phyloP scores from a whole-genome alignment of 2,113 vertebrate genomes.

The Chaetorhynchus papuensis region DNA sequence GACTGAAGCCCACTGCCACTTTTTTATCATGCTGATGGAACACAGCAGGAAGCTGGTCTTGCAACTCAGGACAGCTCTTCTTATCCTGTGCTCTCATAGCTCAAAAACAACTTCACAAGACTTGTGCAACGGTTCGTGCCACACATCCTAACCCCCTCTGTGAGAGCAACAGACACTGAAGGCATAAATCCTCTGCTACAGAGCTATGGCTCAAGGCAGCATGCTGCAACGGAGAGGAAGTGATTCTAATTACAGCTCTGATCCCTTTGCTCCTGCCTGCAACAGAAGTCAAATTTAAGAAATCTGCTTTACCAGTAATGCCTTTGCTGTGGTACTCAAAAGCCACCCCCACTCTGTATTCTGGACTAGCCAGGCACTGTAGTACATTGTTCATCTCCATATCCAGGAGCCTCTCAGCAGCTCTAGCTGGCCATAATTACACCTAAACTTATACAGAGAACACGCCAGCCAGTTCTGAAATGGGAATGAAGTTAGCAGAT shows the following conservation, averaged over 20 bases:
- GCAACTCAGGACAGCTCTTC: neutral
- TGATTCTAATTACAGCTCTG: neutral
- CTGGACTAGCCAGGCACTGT: neutral
- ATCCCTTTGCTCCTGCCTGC: neutral
- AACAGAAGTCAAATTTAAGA: neutral
- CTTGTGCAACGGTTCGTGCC: neutral
- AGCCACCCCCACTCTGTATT: neutral
- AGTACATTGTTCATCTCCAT: neutral
- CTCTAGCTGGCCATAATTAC: neutral
- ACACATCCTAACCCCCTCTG: neutral
- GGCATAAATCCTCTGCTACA: neutral
- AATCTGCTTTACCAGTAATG: neutral
- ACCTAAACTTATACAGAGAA: neutral
- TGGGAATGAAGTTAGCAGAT: neutral
- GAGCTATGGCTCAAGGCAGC: neutral
- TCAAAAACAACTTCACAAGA: neutral
- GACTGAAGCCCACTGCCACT: neutral
- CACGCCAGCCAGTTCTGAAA: neutral
- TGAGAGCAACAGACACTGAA: neutral
- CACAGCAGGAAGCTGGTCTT: accelerated
- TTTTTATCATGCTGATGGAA: neutral
- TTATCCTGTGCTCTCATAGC: neutral
- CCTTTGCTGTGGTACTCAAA: neutral
- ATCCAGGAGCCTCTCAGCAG: neutral
- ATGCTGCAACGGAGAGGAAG: neutral